Evolutionary conservation across 2,797 vertebrate genomes (phyloP).

Genomic region (Schizothorax lantsangensis): DNA sequence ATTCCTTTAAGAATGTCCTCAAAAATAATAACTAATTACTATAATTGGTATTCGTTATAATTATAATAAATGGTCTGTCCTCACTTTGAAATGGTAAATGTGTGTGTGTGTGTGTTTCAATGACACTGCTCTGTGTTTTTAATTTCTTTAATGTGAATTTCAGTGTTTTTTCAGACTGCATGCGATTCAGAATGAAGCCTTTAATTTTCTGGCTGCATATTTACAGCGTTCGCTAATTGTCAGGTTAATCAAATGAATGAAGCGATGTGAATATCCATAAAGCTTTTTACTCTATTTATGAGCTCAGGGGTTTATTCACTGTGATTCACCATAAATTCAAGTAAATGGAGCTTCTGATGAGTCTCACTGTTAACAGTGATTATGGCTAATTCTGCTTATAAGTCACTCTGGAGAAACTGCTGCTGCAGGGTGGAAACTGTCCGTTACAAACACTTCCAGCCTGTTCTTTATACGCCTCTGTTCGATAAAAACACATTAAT

Average conservation of each 20-base stretch:
- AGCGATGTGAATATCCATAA: slow-evolving; percentile 48
- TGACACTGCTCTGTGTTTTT: background rate
- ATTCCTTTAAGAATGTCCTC: background rate
- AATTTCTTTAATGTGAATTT: slow-evolving; percentile 11
- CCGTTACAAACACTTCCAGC: background rate
- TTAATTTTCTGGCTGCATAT: slow-evolving; percentile 16
- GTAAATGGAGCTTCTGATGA: slow-evolving; percentile 25
- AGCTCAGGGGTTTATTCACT: slow-evolving; percentile 34
- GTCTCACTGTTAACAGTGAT: slow-evolving; percentile 19
- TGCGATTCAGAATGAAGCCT: slow-evolving; percentile 9
- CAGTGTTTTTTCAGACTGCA: slow-evolving; percentile 14
- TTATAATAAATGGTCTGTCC: background rate
- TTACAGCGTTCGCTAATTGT: slow-evolving; percentile 52
- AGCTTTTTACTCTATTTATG: slow-evolving; percentile 38
- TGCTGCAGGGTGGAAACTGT: background rate
- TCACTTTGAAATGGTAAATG: background rate
- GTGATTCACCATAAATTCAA: slow-evolving; percentile 8
- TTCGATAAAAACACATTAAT: background rate
- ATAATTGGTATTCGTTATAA: background rate
- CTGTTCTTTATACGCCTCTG: background rate
- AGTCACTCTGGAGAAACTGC: slow-evolving; percentile 2
- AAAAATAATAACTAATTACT: background rate
- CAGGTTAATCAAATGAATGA: slow-evolving; percentile 60
- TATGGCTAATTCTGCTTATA: slow-evolving; percentile 10
- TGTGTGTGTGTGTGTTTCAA: background rate